phyloP scores from a whole-genome alignment of 2,888 invertebrate genomes.

The Eustalomyia histrio region DNA sequence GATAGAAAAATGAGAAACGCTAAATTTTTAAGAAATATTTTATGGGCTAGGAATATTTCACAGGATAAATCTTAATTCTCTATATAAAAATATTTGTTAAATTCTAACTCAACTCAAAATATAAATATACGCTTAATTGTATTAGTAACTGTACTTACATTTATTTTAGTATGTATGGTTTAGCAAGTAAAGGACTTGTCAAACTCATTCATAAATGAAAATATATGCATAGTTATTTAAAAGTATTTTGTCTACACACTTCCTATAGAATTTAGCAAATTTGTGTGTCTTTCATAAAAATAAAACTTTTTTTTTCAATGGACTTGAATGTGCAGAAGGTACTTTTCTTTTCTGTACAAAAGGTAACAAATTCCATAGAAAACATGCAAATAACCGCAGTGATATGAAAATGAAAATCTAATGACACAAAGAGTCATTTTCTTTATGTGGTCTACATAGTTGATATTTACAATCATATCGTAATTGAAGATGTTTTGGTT shows the following conservation, averaged over 20 bases:
- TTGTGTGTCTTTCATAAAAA: background rate
- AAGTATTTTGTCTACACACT: background rate
- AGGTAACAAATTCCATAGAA: background rate
- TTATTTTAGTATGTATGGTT: background rate
- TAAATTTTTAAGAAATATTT: no score
- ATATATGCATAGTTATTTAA: background rate
- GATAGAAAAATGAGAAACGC: no score
- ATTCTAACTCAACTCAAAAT: no score
- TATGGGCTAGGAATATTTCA: no score
- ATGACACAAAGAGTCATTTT: conserved; percentile 14
- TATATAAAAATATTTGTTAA: no score
- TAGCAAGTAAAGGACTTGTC: background rate
- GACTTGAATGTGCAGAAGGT: background rate
- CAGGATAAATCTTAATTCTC: no score
- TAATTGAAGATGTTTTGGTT: background rate
- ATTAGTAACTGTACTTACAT: no score
- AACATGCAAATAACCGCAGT: background rate
- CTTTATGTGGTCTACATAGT: conserved; percentile 8
- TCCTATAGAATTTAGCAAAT: background rate
- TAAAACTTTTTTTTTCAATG: background rate
- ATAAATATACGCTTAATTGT: no score
- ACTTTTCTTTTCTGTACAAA: background rate
- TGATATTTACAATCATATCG: background rate
- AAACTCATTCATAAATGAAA: background rate
- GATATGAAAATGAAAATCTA: background rate